Evolutionary conservation across 2,888 invertebrate genomes (phyloP), one percentile per base, ranked within the genome.

Genomic region (Tenthredo amoena): DNA sequence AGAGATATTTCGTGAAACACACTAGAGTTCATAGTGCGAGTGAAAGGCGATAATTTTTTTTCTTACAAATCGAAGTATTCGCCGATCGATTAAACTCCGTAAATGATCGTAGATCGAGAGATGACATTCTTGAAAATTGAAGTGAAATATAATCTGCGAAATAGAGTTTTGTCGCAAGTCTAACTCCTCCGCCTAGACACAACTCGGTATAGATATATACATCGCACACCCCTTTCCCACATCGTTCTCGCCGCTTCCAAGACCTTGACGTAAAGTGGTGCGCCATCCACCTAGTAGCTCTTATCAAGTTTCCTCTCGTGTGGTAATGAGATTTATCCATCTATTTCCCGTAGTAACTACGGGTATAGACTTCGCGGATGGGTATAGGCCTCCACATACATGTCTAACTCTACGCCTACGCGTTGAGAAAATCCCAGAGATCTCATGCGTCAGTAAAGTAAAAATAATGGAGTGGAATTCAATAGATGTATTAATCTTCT

Each of bases 291-390:
- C 40, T 34, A 71, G 83, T 83, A 83, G 83, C 83, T 83, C 83
- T 83, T 83, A 83, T 83, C 83, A 83, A 83, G 83, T 83, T 83
- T 83, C 71, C 83, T 68, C 83, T 83, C 26, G 83, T 83, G 83
- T 71, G 21, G 83, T 83, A 83, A 83, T 83, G 21, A 68, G 68
- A 83, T 83, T 83, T 83, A 83, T 83, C 83, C 68, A 83, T 83
- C 83, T 83, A 83, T 83, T 71, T 83, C 83, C 83, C 68, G 83
- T 37, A 43, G 43, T 83, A 83, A 81, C 81, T 40, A 50, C 1
- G 68, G 34, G 77, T 76, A 31, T 50, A 76, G 47, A 55, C 47
- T 21, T 43, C 2, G 43, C 2, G 77, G 77, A 37, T 47, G 5
- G 74, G 12, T 47, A 21, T 5, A 26, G 21, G 21, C 40, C 43